Percentiles rank a stretch among this genome's conserved stretches.
phyloP scores from a whole-genome alignment of 2,797 vertebrate genomes.

The Nyctalus aviator region DNA sequence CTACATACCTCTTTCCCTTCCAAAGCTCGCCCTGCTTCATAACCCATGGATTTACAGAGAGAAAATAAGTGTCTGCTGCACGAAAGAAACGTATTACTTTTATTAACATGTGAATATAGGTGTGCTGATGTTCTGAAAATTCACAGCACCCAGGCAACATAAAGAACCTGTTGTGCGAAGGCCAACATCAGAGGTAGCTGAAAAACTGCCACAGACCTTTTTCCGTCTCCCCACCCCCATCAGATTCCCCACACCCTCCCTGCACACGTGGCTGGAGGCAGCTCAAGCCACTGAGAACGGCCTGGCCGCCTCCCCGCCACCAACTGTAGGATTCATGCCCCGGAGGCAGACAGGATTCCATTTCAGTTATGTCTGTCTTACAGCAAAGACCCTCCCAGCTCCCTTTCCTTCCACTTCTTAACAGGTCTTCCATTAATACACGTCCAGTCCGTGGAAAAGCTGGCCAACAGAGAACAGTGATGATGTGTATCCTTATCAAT shows the following conservation, averaged over 20 bases:
- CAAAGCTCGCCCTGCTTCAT: neutral
- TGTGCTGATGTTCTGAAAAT: neutral
- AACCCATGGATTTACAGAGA: neutral
- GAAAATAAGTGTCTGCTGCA: neutral
- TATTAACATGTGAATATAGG: neutral
- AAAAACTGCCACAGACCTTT: neutral
- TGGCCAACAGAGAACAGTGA: constrained; percentile 60
- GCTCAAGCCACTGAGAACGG: neutral
- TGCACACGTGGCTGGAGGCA: neutral
- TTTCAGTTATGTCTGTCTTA: neutral
- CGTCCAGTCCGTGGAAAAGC: constrained; percentile 36
- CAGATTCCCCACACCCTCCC: fast-evolving
- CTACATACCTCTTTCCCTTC: neutral
- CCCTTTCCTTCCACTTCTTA: constrained; percentile 8
- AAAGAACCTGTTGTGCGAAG: neutral
- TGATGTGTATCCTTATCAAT: neutral
- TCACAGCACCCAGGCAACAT: neutral
- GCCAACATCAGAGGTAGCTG: neutral
- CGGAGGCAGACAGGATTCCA: neutral
- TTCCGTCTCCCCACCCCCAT: neutral
- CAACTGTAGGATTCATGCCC: neutral
- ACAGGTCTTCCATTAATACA: constrained; percentile 7
- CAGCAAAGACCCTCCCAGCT: neutral
- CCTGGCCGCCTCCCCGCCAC: neutral
- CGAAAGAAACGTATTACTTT: neutral